Percentiles rank a stretch among this genome's conserved stretches.
Evolutionary conservation across 2,113 vertebrate genomes (phyloP).

Genomic region (Oxyruncus cristatus): DNA sequence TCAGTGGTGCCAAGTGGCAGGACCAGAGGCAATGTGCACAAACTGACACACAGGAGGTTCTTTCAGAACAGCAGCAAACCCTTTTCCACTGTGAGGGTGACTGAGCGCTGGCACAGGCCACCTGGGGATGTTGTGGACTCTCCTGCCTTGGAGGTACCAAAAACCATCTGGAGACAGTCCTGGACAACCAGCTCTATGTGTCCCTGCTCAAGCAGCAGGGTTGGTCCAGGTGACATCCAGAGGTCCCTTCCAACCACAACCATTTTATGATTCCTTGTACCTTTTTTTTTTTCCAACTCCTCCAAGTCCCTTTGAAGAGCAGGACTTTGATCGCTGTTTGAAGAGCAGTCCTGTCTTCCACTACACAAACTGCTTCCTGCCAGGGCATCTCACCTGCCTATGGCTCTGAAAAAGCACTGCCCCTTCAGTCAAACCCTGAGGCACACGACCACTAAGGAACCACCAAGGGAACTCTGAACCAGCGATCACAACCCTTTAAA

Average conservation of each 20-base stretch:
- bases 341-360: not conserved
- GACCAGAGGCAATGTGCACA: not conserved
- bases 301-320: not conserved
- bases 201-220: not conserved
- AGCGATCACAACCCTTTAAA: not conserved
- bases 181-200: not conserved
- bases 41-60: not conserved
- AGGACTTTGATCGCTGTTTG: not conserved
- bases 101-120: not conserved
- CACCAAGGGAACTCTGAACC: not conserved
- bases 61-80: not conserved
- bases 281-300: not conserved
- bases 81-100: not conserved
- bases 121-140: not conserved
- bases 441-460: accelerated
- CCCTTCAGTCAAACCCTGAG: not conserved
- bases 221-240: not conserved
- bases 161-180: not conserved
- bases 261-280: not conserved
- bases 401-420: not conserved
- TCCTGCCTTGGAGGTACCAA: not conserved
- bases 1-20: not conserved
- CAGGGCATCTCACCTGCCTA: not conserved
- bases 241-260: not conserved
- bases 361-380: not conserved